Evolutionary conservation across 2,888 invertebrate species (phyloP).

Genomic region (Germaria angustata): DNA sequence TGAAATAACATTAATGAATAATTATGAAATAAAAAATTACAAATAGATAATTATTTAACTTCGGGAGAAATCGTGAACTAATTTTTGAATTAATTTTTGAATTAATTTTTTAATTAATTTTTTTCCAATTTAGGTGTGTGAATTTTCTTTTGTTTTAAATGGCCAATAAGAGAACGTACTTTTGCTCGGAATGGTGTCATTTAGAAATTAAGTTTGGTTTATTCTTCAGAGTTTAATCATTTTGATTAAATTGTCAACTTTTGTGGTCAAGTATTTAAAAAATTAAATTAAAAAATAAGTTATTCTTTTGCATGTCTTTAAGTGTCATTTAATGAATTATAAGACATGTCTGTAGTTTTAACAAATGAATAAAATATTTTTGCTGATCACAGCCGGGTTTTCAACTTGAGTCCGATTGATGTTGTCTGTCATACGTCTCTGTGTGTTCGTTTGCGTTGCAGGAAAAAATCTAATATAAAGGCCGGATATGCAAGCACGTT

Average conservation of each 20-base stretch:
- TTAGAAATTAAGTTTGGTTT: not conserved
- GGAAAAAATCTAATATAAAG: slow-evolving; percentile 31
- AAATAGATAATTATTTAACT: too few relatives aligned
- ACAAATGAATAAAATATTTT: slow-evolving; percentile 18
- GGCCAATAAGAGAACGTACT: too few relatives aligned
- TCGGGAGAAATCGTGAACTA: too few relatives aligned
- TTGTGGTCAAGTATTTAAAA: not conserved
- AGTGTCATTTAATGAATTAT: slow-evolving; percentile 35
- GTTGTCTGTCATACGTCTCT: not conserved
- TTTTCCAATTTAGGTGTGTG: too few relatives aligned
- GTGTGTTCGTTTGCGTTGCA: not conserved
- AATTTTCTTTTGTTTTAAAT: too few relatives aligned
- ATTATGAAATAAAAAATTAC: too few relatives aligned
- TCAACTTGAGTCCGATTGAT: slow-evolving; percentile 2
- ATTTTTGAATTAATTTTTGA: too few relatives aligned
- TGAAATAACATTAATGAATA: slow-evolving; percentile 31
- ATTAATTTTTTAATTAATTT: too few relatives aligned
- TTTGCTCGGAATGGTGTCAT: not conserved
- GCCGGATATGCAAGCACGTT: slow-evolving; percentile 62
- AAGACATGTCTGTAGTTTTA: slow-evolving; percentile 34
- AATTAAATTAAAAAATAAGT: not conserved
- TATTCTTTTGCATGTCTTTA: slow-evolving; percentile 1
- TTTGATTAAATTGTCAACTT: not conserved
- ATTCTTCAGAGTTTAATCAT: too few relatives aligned
- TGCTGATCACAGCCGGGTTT: slow-evolving; percentile 37